Evolutionary conservation across 2,797 vertebrate species (phyloP), one percentile per base, ranked within the genome.

Genomic region (Galagoides demidoff): DNA sequence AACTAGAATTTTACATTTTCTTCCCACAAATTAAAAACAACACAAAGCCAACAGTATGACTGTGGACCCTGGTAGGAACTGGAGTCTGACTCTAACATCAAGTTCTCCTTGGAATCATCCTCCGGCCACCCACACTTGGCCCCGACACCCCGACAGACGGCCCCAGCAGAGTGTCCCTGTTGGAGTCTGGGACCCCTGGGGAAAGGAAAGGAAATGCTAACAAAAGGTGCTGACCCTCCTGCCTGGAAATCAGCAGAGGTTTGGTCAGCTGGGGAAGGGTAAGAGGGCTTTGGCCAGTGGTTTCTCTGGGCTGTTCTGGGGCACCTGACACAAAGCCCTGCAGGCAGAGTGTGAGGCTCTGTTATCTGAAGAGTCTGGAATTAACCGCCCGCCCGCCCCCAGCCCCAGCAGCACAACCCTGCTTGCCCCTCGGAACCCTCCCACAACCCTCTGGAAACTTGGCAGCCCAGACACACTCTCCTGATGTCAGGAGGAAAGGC

Each of bases 41-140:
- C n/a, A 25, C 45, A 45, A 73, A 17, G 1, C 34, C 31, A 2
- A n/a, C 39, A 31, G 9, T 49, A 0, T 29, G 85, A 63, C 25
- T 34, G n/a, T 9, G 14, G 84, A 12, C 31, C 13, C 63, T 11
- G 4, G 61, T 0, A 37, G 43, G 31, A 55, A 76, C 19, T 0
- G 8, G 27, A 23, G 27, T 39, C 43, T 22, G 45, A n/a, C 20
- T 8, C 6, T 1, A 16, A 16, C 6, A 0, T 4, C 0, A 61
- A 57, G 52, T 19, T 57, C 64, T 81, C 5, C 27, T 1, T 20
- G 66, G 49, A 20, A 14, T 7, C 3, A 0, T 37, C 85, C 49
- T n/a, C 27, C 2, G 0, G n/a, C 34, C 0, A 2, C 57, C 63
- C n/a, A 0, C 2, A 0, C 66, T 1, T 7, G 77, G 23, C 57